phyloP scores from a whole-genome alignment of 2,113 vertebrate species.

The Urocitellus parryii region DNA sequence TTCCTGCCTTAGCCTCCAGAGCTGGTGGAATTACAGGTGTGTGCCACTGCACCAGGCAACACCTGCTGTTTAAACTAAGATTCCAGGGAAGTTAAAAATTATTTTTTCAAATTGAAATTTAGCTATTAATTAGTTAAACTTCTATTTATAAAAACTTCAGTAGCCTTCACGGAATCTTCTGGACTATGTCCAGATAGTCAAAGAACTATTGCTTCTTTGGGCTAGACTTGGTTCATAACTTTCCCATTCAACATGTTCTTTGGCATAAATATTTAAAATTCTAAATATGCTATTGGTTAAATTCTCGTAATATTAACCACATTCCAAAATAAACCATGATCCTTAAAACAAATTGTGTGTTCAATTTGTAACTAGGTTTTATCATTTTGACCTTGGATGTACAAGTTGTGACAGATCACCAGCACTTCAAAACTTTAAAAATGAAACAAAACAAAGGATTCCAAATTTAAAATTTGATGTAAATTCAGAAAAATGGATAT shows the following conservation, averaged over 20 bases:
- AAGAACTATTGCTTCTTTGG: background rate
- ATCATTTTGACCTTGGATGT: conserved; percentile 60
- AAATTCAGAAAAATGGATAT: conserved; percentile 17
- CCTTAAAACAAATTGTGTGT: background rate
- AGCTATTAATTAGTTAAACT: background rate
- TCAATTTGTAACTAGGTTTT: conserved; percentile 31
- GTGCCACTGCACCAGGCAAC: too few relatives aligned
- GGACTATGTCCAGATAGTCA: background rate
- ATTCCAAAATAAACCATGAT: conserved; percentile 6
- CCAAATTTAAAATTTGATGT: conserved; percentile 28
- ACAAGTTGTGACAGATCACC: conserved; percentile 19
- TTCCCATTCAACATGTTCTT: background rate
- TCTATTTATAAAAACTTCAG: background rate
- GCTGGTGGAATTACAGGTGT: too few relatives aligned
- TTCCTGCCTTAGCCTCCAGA: too few relatives aligned
- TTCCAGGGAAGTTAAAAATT: background rate
- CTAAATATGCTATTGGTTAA: background rate
- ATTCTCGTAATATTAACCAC: conserved; percentile 11
- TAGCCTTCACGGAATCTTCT: background rate
- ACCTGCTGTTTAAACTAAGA: background rate
- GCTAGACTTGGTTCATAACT: background rate
- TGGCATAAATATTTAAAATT: conserved; percentile 43
- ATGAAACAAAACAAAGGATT: conserved; percentile 19
- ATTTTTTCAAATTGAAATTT: conserved; percentile 21
- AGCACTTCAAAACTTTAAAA: conserved; percentile 49